Percentiles rank a stretch among this genome's conserved stretches.
These are phyloP conservation scores for Ailurus styani DNA, from an alignment of 2,113 vertebrate species.

Conservation along the genomic window DNA sequence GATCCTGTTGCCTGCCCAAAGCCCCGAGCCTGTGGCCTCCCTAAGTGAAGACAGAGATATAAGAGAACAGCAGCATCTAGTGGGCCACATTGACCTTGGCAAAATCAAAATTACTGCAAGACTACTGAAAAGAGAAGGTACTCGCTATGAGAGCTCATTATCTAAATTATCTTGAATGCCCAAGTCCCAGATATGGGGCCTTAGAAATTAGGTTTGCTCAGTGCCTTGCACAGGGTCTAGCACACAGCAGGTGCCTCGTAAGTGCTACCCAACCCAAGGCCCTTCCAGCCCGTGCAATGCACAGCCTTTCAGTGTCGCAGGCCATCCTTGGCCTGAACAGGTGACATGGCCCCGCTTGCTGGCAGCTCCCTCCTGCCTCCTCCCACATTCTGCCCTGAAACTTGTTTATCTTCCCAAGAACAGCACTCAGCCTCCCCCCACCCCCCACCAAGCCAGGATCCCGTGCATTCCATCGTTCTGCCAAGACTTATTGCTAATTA, in stretches of 20 bases:
- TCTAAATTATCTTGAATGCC: neutral
- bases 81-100: neutral
- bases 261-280: neutral
- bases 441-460: neutral
- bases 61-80: neutral
- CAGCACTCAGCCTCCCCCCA: neutral
- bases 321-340: neutral
- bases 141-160: neutral
- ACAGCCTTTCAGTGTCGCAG: neutral
- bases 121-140: neutral
- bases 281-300: neutral
- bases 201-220: neutral
- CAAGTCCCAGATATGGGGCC: neutral
- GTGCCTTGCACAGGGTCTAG: neutral
- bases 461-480: slow-evolving; percentile 23
- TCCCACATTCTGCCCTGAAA: neutral
- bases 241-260: neutral
- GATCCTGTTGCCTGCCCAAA: neutral
- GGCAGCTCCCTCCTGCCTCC: neutral
- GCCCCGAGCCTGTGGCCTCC: neutral
- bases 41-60: neutral
- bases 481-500: slow-evolving; percentile 68
- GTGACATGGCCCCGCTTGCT: neutral
- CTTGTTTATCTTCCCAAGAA: slow-evolving; percentile 27
- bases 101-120: neutral